Evolutionary conservation across 2,113 vertebrate genomes (phyloP), one percentile per base, ranked within the genome.

Genomic region (Pelmatolapia mariae): DNA sequence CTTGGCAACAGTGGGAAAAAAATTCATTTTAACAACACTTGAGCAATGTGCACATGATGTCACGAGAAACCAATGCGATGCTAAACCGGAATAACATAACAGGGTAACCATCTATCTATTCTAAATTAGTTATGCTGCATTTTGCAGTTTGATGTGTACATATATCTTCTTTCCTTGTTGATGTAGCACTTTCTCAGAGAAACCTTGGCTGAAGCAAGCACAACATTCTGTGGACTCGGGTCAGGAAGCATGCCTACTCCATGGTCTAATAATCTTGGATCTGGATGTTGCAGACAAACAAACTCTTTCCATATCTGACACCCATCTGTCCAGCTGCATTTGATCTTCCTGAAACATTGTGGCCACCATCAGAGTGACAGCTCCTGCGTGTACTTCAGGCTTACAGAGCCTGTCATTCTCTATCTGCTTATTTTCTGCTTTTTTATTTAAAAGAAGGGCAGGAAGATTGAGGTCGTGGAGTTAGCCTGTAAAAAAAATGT

Each of bases 111-210:
- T 73, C 22, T 73, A 73, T 73, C 22, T 73, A 26, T 3, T 73
- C 4, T 47, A 45, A 43, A 38, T 68, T 68, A 11, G 43, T 50
- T 50, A 31, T 50, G 31, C 6, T 40, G 38, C 40, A 47, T 18
- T 11, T 40, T 16, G 16, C 18, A 40, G 38, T 16, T 31, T 24
- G 68, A n/a, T 45, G 29, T 59, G 5, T 59, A 71, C 66, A 83
- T 2, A 53, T 10, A 9, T 26, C 71, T 47, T 22, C 82, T 83
- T 11, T 89, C 40, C 47, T 85, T 83, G 12, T 90, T 87, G 71
- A 10, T 94, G 6, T 86, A 96, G 96, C 91, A 89, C 94, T 54
- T 97, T 97, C 93, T 97, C 96, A 90, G 96, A 97, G 93, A 97
- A 96, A 82, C 88, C 91, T 43, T 97, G 96, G 96, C 88, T 94